phyloP scores from a whole-genome alignment of 2,888 invertebrate genomes.

The Alitta virens region DNA sequence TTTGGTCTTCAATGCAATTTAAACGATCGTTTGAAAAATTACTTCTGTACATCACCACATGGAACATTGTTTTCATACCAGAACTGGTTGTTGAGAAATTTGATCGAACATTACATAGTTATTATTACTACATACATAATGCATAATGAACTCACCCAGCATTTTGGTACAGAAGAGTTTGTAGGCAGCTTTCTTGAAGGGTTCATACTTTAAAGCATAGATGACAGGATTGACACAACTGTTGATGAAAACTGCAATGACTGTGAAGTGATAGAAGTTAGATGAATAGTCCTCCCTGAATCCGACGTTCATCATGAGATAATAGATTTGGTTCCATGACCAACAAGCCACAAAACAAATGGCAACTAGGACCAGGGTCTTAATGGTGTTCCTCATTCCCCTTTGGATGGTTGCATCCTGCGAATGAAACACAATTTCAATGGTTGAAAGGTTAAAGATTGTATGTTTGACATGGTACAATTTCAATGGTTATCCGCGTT shows the following conservation, averaged over 20 bases:
- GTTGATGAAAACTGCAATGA: slow-evolving; percentile 23
- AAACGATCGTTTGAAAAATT: too few relatives aligned
- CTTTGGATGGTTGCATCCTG: slow-evolving; percentile 3
- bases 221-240: slow-evolving; percentile 28
- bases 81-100: too few relatives aligned
- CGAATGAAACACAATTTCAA: background rate
- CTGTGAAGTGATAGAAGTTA: slow-evolving; percentile 26
- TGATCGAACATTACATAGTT: too few relatives aligned
- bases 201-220: slow-evolving; percentile 24
- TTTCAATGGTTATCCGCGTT: too few relatives aligned
- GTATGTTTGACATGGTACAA: too few relatives aligned
- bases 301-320: slow-evolving; percentile 26
- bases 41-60: too few relatives aligned
- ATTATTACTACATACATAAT: too few relatives aligned
- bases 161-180: slow-evolving; percentile 13
- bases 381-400: slow-evolving; percentile 23
- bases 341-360: slow-evolving; percentile 24
- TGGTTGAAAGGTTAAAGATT: too few relatives aligned
- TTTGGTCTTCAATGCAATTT: too few relatives aligned
- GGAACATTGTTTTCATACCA: too few relatives aligned
- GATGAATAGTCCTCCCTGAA: slow-evolving; percentile 6
- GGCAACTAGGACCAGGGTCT: slow-evolving; percentile 23
- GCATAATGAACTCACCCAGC: too few relatives aligned
- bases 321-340: slow-evolving; percentile 26
- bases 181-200: slow-evolving; percentile 23